Evolutionary conservation across 2,888 invertebrate species (phyloP), one percentile per base, ranked within the genome.

Genomic region (Drosophila mayaguana): DNA sequence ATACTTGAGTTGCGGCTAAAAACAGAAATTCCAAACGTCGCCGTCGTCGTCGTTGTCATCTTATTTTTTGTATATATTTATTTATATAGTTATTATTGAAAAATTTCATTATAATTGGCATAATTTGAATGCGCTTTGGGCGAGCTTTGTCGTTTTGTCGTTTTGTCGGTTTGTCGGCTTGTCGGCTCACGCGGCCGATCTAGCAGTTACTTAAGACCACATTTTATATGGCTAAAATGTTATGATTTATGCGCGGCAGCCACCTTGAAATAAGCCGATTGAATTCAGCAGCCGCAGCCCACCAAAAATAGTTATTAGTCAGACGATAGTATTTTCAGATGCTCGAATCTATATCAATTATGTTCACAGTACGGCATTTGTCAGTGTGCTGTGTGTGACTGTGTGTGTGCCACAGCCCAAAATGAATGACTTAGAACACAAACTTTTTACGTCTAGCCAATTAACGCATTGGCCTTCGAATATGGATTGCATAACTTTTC

Each of bases 41-140:
- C 46, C 45, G 46, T 14, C n/a, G 48, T 28, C 16, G 25, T 32
- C 32, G 32, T 32, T 32, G 32, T n/a, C 16, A 25, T 16, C 28
- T 63, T 62, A 67, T 70, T 50, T 34, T 55, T 28, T 28, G 28
- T 28, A 28, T 42, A 57, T 76, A 71, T 78, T 59, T 70, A 74
- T 77, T 59, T 77, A 76, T 68, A 55, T 78, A 67, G 67, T 63
- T 78, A 50, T 62, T 64, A 60, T 72, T 78, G 67, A 76, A 72
- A 81, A 73, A 80, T 87, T 81, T 83, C 75, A 87, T 84, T 83
- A 83, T 84, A 84, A 84, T 87, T 84, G 83, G 78, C 83, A 84
- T 84, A 78, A 84, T 87, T 84, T 87, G 73, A 84, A 84, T 84
- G 83, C 83, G 88, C 80, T 87, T 81, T 83, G 84, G 80, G 82